Evolutionary conservation across 2,113 vertebrate genomes (phyloP).

Genomic region (Aegithalos caudatus): DNA sequence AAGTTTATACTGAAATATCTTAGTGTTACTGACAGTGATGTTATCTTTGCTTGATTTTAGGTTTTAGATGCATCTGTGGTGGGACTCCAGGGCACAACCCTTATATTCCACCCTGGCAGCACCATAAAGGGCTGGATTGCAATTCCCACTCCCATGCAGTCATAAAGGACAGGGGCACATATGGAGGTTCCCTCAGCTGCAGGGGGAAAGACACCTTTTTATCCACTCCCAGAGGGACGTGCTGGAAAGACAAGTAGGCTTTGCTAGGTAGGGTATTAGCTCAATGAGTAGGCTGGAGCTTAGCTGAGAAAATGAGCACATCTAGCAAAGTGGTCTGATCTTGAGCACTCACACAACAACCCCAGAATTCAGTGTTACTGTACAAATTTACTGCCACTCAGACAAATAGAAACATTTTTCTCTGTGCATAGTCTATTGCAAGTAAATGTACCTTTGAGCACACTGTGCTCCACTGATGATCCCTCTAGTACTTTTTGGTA

Average conservation of each 20-base stretch:
- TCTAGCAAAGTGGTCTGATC: not conserved
- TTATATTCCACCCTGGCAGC: not conserved
- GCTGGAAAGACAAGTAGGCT: not conserved
- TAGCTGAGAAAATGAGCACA: not conserved
- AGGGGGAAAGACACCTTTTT: not conserved
- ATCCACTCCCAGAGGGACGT: not conserved
- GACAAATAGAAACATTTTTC: not conserved
- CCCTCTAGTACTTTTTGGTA: not conserved
- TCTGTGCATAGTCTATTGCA: not conserved
- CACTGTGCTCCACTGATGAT: not conserved
- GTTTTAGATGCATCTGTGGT: not conserved
- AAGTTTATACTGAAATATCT: not conserved
- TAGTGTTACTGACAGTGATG: not conserved
- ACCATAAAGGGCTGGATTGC: not conserved
- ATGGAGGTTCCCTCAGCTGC: not conserved
- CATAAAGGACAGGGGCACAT: not conserved
- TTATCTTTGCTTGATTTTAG: not conserved
- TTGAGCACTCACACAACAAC: not conserved
- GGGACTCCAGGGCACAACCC: not conserved
- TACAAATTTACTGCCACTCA: not conserved
- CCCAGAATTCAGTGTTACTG: not conserved
- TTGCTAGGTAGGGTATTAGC: not conserved
- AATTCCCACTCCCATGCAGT: not conserved
- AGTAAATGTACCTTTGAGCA: not conserved
- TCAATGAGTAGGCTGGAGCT: not conserved